Evolutionary conservation across 2,797 vertebrate genomes (phyloP), one percentile per base, ranked within the genome.

Genomic region (Threskiornis aethiopicus): DNA sequence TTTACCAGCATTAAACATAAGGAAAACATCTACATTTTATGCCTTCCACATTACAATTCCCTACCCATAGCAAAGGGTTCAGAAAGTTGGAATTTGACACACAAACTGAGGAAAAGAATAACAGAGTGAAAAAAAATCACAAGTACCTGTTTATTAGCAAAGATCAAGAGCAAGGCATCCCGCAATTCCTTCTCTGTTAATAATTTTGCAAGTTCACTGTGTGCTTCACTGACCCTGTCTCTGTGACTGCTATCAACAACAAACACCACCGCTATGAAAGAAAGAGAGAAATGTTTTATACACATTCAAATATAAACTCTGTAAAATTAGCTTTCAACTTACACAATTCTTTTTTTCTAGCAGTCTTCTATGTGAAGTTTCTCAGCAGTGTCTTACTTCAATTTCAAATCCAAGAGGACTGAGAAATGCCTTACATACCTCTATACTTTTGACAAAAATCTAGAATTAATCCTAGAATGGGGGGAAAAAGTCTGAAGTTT

Each of bases 181-280:
- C 99, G 98, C 92, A 99, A 98, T 97, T 99, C 99, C 97, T 99
- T 99, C 98, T 99, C 99, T 0, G 99, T 99, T 97, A 99, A 97
- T 33, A 99, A 98, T 87, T 99, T 99, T 93, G 99, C 99, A 92
- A 99, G 99, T 97, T 99, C 99, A 87, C 98, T 99, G 98, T 99
- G 99, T 55, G 99, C 99, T 98, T 99, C 99, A 97, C 99, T 99
- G 84, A 99, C 98, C 82, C 99, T 94, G 98, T 99, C 99, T 97
- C 99, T 98, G 96, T 99, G 99, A 97, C 99, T 99, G 98, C 99
- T 99, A 98, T 99, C 99, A 73, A 99, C 98, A 96, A 99, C 99
- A 93, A 99, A 99, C 95, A 99, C 99, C 98, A 99, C 99, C 69
- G 99, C 99, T 99, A 97, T 28, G 55, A 84, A 93, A 96, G 90